Evolutionary conservation across 2,888 invertebrate species (phyloP).

Genomic region (Cantharis nigra): DNA sequence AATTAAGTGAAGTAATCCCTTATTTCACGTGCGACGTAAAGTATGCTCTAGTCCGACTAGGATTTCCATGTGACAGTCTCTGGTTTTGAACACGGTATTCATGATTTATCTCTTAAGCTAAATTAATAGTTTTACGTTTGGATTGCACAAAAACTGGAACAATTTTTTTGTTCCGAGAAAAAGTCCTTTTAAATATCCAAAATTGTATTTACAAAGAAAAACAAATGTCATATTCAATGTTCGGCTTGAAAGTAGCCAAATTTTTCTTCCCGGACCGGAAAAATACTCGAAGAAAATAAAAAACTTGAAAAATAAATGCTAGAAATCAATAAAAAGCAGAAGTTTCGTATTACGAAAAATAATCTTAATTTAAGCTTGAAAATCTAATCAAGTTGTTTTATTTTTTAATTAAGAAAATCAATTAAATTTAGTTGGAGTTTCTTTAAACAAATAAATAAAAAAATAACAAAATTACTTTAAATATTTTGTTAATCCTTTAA

Average conservation of each 20-base stretch:
- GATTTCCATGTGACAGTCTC: neutral
- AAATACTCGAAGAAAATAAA: neutral
- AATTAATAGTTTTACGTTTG: neutral
- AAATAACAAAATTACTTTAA: neutral
- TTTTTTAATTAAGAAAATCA: neutral
- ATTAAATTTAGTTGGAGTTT: neutral
- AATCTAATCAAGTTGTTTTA: neutral
- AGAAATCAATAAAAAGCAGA: neutral
- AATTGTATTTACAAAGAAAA: neutral
- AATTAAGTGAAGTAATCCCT: neutral
- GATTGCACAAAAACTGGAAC: neutral
- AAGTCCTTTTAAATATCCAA: neutral
- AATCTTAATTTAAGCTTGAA: neutral
- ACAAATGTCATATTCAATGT: neutral
- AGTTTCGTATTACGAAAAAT: neutral
- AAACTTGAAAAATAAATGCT: neutral
- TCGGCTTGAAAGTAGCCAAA: neutral
- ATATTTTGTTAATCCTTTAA: neutral
- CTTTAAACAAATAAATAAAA: neutral
- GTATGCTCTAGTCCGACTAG: neutral
- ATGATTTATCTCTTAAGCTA: neutral
- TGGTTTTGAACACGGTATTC: neutral
- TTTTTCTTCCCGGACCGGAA: neutral
- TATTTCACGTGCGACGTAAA: neutral
- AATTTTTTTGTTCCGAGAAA: neutral